Evolutionary conservation across 2,888 invertebrate genomes (phyloP), one percentile per base, ranked within the genome.

Genomic region (Hypena proboscidalis): DNA sequence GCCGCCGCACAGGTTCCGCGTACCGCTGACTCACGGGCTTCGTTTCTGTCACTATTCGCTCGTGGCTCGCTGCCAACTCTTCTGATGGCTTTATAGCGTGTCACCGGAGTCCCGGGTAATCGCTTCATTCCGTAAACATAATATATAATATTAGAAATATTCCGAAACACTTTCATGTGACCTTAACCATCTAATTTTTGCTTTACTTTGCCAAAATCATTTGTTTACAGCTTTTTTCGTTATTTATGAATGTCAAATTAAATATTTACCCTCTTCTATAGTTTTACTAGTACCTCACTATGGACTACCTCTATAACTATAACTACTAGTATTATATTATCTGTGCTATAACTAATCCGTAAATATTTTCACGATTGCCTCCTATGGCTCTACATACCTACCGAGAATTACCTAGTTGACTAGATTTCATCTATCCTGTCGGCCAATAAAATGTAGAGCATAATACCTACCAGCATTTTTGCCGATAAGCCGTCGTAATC

Each of bases 61-160:
- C 55, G 70, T 86, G 88, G 89, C 85, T 65, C 77, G 49, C 39
- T 77, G 88, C 89, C 89, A 89, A 83, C 66, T 75, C 65, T 69
- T 65, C 74, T 74, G 77, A 79, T 79, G 70, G 77, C 68, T 74
- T 76, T 71, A 76, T 71, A 70, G 72, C 80, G 60, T 78, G 77
- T 80, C 80, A 79, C 77, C 70, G 54, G 47, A 67, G 50, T 64
- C 57, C 51, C 55, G 56, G 58, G 67, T 79, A 79, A 83, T 80
- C 68, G 72, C 77, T 80, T 78, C 57, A 80, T 82, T 74, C 70
- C 53, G 40, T n/a, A n/a, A n/a, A 57, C 62, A 59, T 53, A 47
- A 31, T 27, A 37, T 39, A 44, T 39, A 22, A 29, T 21, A 40
- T 33, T 43, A 37, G 41, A 33, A 38, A 59, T 45, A 40, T 27